Evolutionary conservation across 2,888 invertebrate species (phyloP).

Genomic region (Spicauda simplicius): DNA sequence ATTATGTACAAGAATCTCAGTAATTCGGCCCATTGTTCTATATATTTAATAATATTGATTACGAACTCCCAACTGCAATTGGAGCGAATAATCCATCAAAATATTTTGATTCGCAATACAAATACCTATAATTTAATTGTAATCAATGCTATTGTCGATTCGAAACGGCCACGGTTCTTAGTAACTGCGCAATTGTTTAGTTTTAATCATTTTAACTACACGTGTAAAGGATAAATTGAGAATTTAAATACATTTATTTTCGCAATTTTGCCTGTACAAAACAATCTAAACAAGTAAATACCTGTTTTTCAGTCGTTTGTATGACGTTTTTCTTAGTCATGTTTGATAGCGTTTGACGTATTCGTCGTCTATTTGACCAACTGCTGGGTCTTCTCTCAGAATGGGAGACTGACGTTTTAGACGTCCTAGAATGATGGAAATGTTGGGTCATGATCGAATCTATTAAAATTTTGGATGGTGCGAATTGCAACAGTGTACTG

Average conservation of each 20-base stretch:
- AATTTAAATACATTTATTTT: background rate
- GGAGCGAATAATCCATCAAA: conserved; percentile 13
- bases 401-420: too few species aligned
- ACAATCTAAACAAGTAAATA: too few species aligned
- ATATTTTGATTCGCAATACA: background rate
- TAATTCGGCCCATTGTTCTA: background rate
- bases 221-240: conserved; percentile 5
- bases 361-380: too few species aligned
- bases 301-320: too few species aligned
- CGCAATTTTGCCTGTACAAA: too few species aligned
- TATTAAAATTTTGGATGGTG: too few species aligned
- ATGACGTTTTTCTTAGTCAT: too few species aligned
- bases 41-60: background rate
- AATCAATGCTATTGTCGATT: conserved; percentile 24
- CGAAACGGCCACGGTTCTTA: background rate
- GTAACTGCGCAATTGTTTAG: conserved; percentile 17
- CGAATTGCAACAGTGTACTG: too few species aligned
- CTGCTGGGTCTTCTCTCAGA: too few species aligned
- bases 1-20: background rate
- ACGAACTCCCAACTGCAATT: background rate
- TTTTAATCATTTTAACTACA: conserved; percentile 16
- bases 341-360: too few species aligned
- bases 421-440: too few species aligned
- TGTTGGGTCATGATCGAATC: too few species aligned
- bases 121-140: conserved; percentile 14